Conservation (phyloP, 2,797 vertebrate genomes). For the Lagorchestes hirsutus region DNA sequence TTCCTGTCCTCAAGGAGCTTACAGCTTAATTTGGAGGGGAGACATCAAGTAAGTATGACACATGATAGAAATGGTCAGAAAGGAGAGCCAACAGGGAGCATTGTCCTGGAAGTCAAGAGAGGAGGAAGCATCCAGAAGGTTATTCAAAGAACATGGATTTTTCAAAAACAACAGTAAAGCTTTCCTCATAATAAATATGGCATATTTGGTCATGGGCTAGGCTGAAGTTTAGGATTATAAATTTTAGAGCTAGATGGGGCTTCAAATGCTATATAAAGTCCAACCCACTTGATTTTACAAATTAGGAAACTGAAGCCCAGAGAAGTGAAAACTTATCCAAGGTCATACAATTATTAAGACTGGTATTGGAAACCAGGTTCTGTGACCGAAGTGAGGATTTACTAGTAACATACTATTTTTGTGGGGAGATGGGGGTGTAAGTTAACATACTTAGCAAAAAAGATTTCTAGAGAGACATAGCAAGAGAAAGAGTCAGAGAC, state of each 20-base stretch:
- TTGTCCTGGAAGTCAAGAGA: neutral
- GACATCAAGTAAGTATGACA: neutral
- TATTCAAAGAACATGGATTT: slow-evolving; percentile 15
- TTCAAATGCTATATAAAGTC: slow-evolving; percentile 9
- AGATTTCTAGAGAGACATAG: neutral
- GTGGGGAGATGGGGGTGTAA: neutral
- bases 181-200: neutral
- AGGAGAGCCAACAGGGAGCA: neutral
- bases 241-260: neutral
- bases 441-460: neutral
- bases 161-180: slow-evolving; percentile 44
- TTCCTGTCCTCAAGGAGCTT: neutral
- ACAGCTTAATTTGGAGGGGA: neutral
- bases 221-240: neutral
- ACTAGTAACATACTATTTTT: neutral
- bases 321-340: slow-evolving; percentile 45
- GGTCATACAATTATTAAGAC: slow-evolving; percentile 12
- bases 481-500: too few species aligned
- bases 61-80: neutral
- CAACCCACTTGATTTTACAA: slow-evolving; percentile 15
- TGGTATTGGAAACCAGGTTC: slow-evolving; percentile 26
- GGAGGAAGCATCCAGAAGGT: neutral
- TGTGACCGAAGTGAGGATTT: neutral
- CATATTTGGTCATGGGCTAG: neutral
- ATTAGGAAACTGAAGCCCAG: slow-evolving; percentile 9